A percentile compares a stretch with the other conserved stretches of the same genome.
These are phyloP conservation scores for Bubo bubo DNA, from an alignment of 2,113 vertebrate genomes.

Conservation along the genomic window DNA sequence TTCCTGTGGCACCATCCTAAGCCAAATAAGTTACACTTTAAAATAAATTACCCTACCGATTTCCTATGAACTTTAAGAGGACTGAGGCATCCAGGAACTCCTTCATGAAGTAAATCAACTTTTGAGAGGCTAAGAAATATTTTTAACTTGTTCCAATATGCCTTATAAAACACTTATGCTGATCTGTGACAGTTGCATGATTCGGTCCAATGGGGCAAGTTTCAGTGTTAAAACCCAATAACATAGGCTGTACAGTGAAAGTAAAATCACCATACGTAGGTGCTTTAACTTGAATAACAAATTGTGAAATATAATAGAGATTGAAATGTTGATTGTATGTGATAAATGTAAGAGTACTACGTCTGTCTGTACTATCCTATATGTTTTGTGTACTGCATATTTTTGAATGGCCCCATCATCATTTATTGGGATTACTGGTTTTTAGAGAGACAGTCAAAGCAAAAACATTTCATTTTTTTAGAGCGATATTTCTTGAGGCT, in stretches of 20 bases:
- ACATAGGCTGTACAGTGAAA: conserved; percentile 83
- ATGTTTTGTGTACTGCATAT: conserved; percentile 82
- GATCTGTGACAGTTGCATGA: conserved; percentile 90
- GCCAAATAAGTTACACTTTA: conserved; percentile 82
- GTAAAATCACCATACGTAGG: conserved; percentile 81
- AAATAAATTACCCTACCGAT: conserved; percentile 75
- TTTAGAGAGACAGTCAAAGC: conserved; percentile 86
- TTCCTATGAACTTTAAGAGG: conserved; percentile 78
- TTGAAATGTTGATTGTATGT: conserved; percentile 83
- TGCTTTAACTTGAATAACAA: conserved; percentile 83
- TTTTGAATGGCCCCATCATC: conserved; percentile 76
- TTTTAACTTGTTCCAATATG: conserved; percentile 97
- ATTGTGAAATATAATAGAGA: conserved; percentile 82
- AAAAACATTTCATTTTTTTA: conserved; percentile 72
- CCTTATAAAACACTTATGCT: conserved; percentile 94
- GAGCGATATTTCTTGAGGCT: conserved; percentile 55
- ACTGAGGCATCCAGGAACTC: conserved; percentile 86
- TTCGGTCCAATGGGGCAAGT: conserved; percentile 81
- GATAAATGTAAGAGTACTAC: conserved; percentile 85
- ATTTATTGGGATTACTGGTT: conserved; percentile 69
- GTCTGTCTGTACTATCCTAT: conserved; percentile 81
- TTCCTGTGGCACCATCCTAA: conserved; percentile 80
- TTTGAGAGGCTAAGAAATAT: conserved; percentile 83
- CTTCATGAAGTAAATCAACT: conserved; percentile 84
- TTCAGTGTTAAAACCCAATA: conserved; percentile 81